Conservation (phyloP, 1,140 invertebrate species). For the Aporrectodea caliginosa region DNA sequence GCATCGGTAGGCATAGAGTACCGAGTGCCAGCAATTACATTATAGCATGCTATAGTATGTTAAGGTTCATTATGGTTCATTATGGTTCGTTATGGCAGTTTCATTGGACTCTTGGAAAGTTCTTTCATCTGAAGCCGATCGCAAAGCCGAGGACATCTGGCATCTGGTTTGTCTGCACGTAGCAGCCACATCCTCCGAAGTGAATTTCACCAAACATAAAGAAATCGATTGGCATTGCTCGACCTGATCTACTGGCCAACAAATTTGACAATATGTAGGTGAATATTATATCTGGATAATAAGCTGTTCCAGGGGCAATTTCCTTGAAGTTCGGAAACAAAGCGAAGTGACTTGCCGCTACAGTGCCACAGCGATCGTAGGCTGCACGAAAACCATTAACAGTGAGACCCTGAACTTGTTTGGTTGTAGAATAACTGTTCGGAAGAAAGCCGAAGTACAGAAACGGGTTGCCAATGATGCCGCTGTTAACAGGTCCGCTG, state of each 20-base stretch:
- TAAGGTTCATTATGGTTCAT: too few species aligned
- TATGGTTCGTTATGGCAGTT: too few species aligned
- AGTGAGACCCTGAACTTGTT: not conserved
- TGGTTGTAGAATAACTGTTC: not conserved
- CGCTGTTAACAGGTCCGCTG: too few species aligned
- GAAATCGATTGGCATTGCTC: not conserved
- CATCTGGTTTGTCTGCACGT: not conserved
- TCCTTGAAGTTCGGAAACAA: not conserved
- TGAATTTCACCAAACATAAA: slow-evolving; percentile 1
- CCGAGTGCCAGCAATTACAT: too few species aligned
- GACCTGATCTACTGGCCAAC: not conserved
- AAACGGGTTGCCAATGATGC: not conserved
- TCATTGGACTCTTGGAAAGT: too few species aligned
- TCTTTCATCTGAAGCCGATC: not conserved
- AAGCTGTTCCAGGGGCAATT: not conserved
- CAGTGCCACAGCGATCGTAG: not conserved
- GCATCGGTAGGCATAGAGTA: too few species aligned
- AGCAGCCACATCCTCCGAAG: not conserved
- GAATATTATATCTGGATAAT: not conserved
- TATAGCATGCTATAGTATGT: too few species aligned
- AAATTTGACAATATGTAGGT: not conserved
- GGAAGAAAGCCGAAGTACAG: not conserved
- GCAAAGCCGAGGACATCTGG: not conserved
- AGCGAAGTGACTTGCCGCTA: not conserved
- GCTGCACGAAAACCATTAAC: not conserved